Evolutionary conservation across 2,113 vertebrate genomes (phyloP), one percentile per base, ranked within the genome.

Genomic region (Sarotherodon lohbergeri): DNA sequence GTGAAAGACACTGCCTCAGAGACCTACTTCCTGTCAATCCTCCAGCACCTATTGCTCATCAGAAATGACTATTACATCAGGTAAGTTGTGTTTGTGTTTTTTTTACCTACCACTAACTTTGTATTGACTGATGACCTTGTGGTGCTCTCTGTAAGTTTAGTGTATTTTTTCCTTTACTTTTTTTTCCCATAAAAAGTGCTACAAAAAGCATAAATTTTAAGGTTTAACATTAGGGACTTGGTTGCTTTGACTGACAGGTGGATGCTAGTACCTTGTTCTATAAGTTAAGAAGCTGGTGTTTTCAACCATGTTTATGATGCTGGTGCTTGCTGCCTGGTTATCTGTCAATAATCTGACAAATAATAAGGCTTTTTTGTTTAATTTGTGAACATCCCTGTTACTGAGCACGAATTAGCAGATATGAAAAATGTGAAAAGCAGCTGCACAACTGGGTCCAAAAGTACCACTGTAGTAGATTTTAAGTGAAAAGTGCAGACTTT

Each of bases 1-100:
- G 92, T 99, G 94, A 99, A 97, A 94, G 99, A 99, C 86, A 99
- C 99, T 3, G 89, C 95, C 63, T 97, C 98, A 7, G 99, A 99
- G 93, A 88, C 96, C 50, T 99, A 98, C 93, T 97, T 99, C 86
- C 93, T 99, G 78, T 99, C 99, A 7, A 97, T 99, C 91, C 97
- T 99, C 4, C 99, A 99, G 94, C 99, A 99, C 88, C 97, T 99
- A 82, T 95, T 99, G 34, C 98, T 99, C 86, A 98, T 99, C 93
- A 97, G 99, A 94, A 99, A 97, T 12, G 98, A 99, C 95, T 99
- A 99, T 95, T 99, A 98, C 93, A 95, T 99, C 94, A 96, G 98
- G 99, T 99, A 94, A 96, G 97, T 83, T 71, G 32, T 43, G 46
- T 39, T 46, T 80, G 27, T 43, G 71, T 4, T 59, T 85, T 86